Evolutionary conservation across 2,113 vertebrate genomes (phyloP).

Genomic region (Perccottus glenii): DNA sequence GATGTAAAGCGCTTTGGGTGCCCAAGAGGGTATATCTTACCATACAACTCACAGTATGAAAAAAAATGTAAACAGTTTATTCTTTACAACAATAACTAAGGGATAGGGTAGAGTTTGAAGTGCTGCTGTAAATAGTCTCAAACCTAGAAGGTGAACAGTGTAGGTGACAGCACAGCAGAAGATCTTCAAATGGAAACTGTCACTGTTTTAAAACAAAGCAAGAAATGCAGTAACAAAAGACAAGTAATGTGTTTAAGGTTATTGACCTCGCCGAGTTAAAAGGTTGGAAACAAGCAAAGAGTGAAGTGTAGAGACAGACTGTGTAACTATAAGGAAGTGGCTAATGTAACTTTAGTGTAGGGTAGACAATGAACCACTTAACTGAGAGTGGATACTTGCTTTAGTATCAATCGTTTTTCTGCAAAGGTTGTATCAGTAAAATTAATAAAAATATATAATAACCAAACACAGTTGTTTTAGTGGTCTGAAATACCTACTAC

Average conservation of each 20-base stretch:
- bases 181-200: conserved; percentile 2
- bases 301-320: neutral
- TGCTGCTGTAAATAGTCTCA: conserved; percentile 15
- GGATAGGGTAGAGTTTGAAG: neutral
- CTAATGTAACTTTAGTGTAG: neutral
- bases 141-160: neutral
- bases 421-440: too few species aligned
- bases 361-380: too few species aligned
- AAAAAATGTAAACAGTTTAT: too few species aligned
- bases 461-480: too few species aligned
- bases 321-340: neutral
- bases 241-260: conserved; percentile 2
- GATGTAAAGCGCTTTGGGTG: too few species aligned
- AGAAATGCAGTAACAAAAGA: neutral
- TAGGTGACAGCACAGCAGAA: neutral
- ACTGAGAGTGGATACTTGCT: too few species aligned
- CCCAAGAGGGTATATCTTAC: too few species aligned
- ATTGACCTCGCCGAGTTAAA: neutral
- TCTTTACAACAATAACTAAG: neutral
- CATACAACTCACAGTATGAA: too few species aligned
- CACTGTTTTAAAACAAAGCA: conserved; percentile 12
- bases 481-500: too few species aligned
- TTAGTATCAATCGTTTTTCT: too few species aligned
- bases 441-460: too few species aligned
- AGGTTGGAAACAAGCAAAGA: neutral